Conservation (phyloP, 2,797 vertebrate genomes). For the Spinus pinus region DNA sequence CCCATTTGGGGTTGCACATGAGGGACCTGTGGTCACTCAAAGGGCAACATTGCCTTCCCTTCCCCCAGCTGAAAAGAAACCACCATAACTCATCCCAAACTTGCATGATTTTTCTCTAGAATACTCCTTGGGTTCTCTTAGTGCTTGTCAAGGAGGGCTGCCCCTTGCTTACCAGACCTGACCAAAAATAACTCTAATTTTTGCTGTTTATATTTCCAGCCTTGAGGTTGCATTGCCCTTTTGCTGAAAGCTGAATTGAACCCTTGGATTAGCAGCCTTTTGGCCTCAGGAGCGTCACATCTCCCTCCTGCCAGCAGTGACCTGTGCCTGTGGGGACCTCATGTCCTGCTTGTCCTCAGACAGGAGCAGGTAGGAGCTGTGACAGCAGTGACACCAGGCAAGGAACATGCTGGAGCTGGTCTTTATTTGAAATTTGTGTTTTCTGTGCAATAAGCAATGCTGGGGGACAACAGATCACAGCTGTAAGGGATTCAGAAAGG, state of each 20-base stretch:
- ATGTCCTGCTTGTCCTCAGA: not conserved
- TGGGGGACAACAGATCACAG: not conserved
- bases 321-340: not conserved
- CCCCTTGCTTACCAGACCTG: not conserved
- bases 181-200: not conserved
- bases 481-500: not conserved
- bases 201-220: not conserved
- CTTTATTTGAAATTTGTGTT: not conserved
- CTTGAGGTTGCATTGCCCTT: not conserved
- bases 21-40: not conserved
- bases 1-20: not conserved
- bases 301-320: not conserved
- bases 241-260: not conserved
- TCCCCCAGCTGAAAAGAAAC: not conserved
- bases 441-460: not conserved
- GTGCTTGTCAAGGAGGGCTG: not conserved
- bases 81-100: not conserved
- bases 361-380: not conserved
- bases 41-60: not conserved
- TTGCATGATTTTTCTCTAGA: not conserved
- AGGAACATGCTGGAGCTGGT: not conserved
- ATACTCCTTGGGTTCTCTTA: not conserved
- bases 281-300: not conserved
- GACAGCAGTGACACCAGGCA: not conserved
- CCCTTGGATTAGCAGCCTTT: not conserved